Evolutionary conservation across 2,888 invertebrate species (phyloP), one percentile per base, ranked within the genome.

Genomic region (Formica aserva): DNA sequence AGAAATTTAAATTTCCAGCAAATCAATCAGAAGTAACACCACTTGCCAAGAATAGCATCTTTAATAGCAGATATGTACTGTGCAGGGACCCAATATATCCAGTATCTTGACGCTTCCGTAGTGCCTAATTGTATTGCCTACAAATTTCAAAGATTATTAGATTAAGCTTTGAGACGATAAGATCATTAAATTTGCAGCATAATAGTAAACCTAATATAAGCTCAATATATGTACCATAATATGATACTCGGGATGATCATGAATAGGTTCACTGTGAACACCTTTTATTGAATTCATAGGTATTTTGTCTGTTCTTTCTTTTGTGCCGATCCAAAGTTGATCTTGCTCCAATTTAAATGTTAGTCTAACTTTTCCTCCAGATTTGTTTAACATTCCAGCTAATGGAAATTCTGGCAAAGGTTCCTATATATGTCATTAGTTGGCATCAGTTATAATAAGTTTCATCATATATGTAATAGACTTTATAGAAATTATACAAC

Each of bases 51-150:
- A 85, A 98, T 97, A 84, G 98, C 97, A 93, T 98, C 98, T 95
- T 98, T 98, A 93, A 98, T 98, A 90, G 98, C 98, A 93, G 98
- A 97, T 77, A 98, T 96, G 94, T 98, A 98, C 93, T 98, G 98
- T 71, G 98, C 98, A 13, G 98, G 98, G 66, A 98, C 98, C 98
- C 98, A 98, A 95, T 98, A 98, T 85, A 98, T 97, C 98, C 98
- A 98, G 95, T 98, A 98, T 89, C 98, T 95, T 45, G 98, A 98
- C 5, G 98, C 98, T 95, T 98, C 98, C 72, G 98, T 98, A 11
- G 98, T 97, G 22, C 98, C 98, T 89, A 98, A 95, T 95, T 98
- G 98, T 85, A 98, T 96, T 82, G 97, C 98, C 98, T 98, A 95
- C 4, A 92, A 60, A 15, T 32, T 38, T 57, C 11, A 0, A 32